These are phyloP conservation scores for Bos indicus DNA, from an alignment of 2,113 vertebrate species.

Conservation along the genomic window DNA sequence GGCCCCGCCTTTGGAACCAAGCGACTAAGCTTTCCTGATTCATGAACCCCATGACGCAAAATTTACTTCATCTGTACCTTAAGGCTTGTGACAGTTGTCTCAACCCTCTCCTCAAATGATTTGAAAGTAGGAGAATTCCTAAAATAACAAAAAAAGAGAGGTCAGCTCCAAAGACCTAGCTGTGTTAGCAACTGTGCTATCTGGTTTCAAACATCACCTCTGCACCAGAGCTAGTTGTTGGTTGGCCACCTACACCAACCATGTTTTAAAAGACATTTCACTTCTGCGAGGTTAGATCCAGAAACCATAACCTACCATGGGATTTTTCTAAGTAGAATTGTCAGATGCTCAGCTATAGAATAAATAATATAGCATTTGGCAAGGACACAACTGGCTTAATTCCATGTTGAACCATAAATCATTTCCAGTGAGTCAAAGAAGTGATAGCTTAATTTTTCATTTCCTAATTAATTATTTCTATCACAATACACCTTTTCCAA, in stretches of 20 bases:
- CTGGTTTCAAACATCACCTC: background rate
- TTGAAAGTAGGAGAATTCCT: slow-evolving; percentile 98
- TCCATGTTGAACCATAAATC: background rate
- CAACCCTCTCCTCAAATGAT: slow-evolving; percentile 98
- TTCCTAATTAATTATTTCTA: slow-evolving; percentile 21
- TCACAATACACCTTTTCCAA: background rate
- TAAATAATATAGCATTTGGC: background rate
- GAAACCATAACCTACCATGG: background rate
- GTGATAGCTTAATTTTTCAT: background rate
- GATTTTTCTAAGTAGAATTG: slow-evolving; percentile 6
- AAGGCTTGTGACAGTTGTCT: slow-evolving; percentile 93
- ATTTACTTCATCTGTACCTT: slow-evolving; percentile 85
- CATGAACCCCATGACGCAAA: background rate
- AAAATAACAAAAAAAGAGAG: slow-evolving; percentile 65
- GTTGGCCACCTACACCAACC: background rate
- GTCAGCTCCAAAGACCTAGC: slow-evolving; percentile 47
- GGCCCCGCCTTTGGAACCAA: background rate
- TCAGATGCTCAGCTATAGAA: slow-evolving; percentile 26
- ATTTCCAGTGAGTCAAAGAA: background rate
- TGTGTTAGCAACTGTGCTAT: background rate
- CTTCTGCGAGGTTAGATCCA: slow-evolving; percentile 32
- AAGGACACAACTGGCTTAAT: background rate
- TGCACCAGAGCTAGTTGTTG: background rate
- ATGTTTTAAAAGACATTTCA: background rate
- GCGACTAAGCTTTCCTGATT: slow-evolving; percentile 8